A percentile compares a stretch with the other conserved stretches of the same genome.
Conservation (phyloP, 2,888 invertebrate species). For the Mechanitis messenoides region DNA sequence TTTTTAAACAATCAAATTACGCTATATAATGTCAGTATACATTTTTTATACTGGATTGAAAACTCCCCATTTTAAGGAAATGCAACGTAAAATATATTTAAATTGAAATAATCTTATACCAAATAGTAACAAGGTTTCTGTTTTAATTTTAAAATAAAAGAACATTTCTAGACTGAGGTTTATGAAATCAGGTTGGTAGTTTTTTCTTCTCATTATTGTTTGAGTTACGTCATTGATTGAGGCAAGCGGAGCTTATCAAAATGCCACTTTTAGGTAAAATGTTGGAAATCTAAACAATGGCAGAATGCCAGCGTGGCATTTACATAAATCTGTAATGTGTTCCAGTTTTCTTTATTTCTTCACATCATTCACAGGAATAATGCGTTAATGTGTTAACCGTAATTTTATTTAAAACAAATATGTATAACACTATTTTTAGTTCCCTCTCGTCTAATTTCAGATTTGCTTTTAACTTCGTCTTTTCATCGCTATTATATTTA, state of each 20-base stretch:
- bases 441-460: no score
- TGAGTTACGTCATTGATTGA: background rate
- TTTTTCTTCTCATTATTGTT: background rate
- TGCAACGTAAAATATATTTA: no score
- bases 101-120: no score
- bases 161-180: background rate
- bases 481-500: no score
- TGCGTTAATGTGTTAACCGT: slow-evolving; percentile 46
- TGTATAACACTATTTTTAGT: no score
- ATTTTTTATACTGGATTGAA: no score
- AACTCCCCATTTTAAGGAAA: no score
- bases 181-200: background rate
- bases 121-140: no score
- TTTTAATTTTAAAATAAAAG: no score
- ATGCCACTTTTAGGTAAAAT: background rate
- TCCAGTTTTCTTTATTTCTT: slow-evolving; percentile 42
- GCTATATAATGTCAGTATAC: no score
- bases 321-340: slow-evolving; percentile 33
- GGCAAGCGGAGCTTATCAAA: slow-evolving; percentile 1
- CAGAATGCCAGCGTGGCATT: slow-evolving; percentile 8
- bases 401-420: slow-evolving; percentile 44
- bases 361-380: slow-evolving; percentile 34
- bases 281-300: slow-evolving; percentile 9
- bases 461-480: no score
- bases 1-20: no score